These are phyloP conservation scores for Eulacestoma nigropectus DNA, from an alignment of 2,113 vertebrate genomes.

Conservation along the genomic window DNA sequence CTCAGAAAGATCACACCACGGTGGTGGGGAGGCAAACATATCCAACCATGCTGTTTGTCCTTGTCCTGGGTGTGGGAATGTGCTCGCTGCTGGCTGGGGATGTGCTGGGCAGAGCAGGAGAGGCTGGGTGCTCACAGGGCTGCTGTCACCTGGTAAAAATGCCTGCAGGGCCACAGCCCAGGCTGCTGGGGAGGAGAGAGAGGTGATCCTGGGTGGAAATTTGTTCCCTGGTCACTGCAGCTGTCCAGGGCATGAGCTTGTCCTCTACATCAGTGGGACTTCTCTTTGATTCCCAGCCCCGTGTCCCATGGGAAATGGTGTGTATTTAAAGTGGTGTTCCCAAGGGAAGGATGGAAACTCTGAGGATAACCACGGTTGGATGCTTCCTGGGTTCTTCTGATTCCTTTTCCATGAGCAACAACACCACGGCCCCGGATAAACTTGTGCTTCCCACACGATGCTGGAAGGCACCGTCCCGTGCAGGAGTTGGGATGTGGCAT, in stretches of 20 bases:
- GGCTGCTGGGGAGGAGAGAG: neutral
- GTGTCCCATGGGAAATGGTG: neutral
- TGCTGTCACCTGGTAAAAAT: neutral
- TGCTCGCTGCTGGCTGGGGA: neutral
- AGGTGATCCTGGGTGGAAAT: neutral
- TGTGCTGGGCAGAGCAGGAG: neutral
- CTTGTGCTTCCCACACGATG: neutral
- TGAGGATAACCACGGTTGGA: neutral
- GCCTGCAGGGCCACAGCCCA: neutral
- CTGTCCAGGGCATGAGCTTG: neutral
- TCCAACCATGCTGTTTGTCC: neutral
- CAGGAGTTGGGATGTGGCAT: neutral
- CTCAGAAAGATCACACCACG: neutral
- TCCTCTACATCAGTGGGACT: neutral
- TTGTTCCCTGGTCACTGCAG: neutral
- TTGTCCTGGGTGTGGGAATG: accelerated
- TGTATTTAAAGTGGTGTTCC: neutral
- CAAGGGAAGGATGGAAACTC: neutral
- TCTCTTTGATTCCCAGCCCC: neutral
- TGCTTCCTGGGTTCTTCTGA: neutral
- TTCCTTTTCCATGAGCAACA: neutral
- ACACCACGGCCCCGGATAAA: neutral
- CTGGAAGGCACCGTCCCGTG: neutral
- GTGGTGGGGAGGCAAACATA: neutral
- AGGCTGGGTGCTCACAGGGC: neutral